Conservation (phyloP, 2,113 vertebrate genomes). For the Periophthalmodon schlosseri region DNA sequence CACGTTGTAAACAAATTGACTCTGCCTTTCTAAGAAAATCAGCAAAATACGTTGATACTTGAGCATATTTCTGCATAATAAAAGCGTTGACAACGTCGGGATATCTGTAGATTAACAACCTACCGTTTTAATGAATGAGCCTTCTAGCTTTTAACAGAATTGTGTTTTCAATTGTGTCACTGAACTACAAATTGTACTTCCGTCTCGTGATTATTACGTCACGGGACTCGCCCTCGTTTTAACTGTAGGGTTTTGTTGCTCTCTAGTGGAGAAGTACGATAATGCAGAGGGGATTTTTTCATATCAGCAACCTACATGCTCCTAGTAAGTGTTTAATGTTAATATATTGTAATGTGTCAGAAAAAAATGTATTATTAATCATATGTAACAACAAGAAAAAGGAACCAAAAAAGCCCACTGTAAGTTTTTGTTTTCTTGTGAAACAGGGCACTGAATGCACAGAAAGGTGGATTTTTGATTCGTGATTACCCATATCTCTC, state of each 20-base stretch:
- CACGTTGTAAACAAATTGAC: constrained; percentile 17
- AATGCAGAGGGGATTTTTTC: not conserved
- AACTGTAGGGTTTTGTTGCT: not conserved
- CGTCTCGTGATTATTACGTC: constrained; percentile 49
- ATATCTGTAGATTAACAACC: not conserved
- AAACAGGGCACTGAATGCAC: too few relatives aligned
- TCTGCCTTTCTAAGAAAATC: constrained; percentile 19
- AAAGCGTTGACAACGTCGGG: not conserved
- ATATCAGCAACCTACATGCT: not conserved
- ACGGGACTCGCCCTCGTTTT: not conserved
- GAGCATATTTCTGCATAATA: not conserved
- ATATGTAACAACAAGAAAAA: too few relatives aligned
- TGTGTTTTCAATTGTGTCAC: constrained; percentile 58
- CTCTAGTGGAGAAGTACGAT: constrained; percentile 29
- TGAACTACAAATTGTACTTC: constrained; percentile 54
- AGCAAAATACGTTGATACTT: not conserved
- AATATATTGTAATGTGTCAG: not conserved
- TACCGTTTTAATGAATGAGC: constrained; percentile 14
- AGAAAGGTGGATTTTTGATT: not conserved
- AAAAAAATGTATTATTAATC: too few relatives aligned
- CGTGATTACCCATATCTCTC: too few relatives aligned
- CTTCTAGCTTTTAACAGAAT: constrained; percentile 17
- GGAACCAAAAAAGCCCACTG: too few relatives aligned
- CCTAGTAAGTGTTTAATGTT: not conserved
- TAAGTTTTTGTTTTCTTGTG: too few relatives aligned